Percentiles rank a stretch among this genome's conserved stretches.
These are phyloP conservation scores for Actias luna DNA, from an alignment of 2,888 invertebrate species.

Conservation along the genomic window DNA sequence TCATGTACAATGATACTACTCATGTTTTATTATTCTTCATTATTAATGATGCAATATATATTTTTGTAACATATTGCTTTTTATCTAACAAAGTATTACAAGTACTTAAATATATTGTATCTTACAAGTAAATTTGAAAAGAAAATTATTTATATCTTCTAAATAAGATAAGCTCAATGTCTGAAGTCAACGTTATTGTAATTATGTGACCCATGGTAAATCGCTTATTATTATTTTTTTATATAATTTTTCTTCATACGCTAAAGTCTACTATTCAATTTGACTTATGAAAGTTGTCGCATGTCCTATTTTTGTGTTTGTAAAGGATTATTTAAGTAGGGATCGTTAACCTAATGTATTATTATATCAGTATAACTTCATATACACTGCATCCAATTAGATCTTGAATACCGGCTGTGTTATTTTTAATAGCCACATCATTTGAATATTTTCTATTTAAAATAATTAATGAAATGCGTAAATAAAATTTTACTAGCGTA, in stretches of 20 bases:
- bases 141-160: neutral
- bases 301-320: neutral
- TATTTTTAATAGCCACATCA: neutral
- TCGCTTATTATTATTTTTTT: neutral
- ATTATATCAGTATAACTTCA: neutral
- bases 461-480: conserved; percentile 7
- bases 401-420: conserved; percentile 13
- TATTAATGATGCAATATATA: neutral
- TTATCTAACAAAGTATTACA: neutral
- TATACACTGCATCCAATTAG: neutral
- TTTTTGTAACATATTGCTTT: neutral
- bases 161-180: neutral
- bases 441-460: neutral
- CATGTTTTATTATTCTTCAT: neutral
- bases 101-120: neutral
- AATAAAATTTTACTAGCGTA: conserved; percentile 5
- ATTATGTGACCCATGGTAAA: neutral
- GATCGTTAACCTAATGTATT: neutral
- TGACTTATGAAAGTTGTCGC: neutral
- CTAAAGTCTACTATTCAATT: neutral
- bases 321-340: neutral
- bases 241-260: neutral
- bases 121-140: neutral
- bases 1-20: neutral
- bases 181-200: neutral